A percentile compares a stretch with the other conserved stretches of the same genome.
Evolutionary conservation across 2,797 vertebrate genomes (phyloP).

Genomic region (Bovichtus diacanthus): DNA sequence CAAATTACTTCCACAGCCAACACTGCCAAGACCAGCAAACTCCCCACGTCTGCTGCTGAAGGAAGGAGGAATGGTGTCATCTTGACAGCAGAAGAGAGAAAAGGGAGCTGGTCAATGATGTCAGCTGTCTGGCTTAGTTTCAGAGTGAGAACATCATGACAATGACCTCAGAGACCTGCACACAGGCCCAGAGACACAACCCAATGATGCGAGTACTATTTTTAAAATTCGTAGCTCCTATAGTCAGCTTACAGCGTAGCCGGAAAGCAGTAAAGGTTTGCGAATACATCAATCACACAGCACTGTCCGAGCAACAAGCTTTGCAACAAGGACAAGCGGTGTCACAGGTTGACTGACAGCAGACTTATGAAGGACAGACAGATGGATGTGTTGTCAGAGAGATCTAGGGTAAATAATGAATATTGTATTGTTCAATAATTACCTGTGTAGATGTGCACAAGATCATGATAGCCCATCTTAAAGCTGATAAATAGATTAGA

Average conservation of each 20-base stretch:
- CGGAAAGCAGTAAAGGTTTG: constrained; percentile 53
- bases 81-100: constrained; percentile 34
- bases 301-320: constrained; percentile 49
- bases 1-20: constrained; percentile 80
- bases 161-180: constrained; percentile 45
- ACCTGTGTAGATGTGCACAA: constrained; percentile 10
- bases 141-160: constrained; percentile 53
- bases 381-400: constrained; percentile 54
- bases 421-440: constrained; percentile 46
- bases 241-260: constrained; percentile 27
- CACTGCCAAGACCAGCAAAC: constrained; percentile 54
- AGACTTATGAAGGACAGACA: constrained; percentile 56
- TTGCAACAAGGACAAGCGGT: constrained; percentile 60
- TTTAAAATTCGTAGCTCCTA: constrained; percentile 38
- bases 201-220: constrained; percentile 39
- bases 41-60: constrained; percentile 22
- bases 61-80: constrained; percentile 27
- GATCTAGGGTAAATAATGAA: constrained; percentile 45
- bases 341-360: constrained; percentile 57
- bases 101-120: constrained; percentile 45
- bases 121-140: constrained; percentile 62
- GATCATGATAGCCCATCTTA: neutral
- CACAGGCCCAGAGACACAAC: constrained; percentile 33
- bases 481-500: constrained; percentile 23
- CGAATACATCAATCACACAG: constrained; percentile 65